phyloP scores from a whole-genome alignment of 2,888 invertebrate species.

The Nineta flava region DNA sequence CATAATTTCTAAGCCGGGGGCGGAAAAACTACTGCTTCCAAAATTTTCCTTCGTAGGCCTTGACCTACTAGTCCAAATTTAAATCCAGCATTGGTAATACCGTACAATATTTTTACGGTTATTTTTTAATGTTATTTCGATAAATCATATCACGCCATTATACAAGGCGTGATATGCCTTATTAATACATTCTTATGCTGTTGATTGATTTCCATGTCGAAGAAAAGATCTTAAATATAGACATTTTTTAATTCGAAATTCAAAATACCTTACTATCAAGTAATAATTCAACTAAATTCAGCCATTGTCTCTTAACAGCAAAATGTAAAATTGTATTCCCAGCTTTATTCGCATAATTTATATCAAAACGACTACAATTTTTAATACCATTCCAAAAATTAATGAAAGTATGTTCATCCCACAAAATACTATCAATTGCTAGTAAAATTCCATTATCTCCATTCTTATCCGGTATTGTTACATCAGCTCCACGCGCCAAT shows the following conservation, averaged over 20 bases:
- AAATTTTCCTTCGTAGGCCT: too few relatives aligned
- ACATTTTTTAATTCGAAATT: background rate
- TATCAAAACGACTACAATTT: constrained; percentile 17
- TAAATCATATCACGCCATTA: too few relatives aligned
- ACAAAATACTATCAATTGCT: constrained; percentile 23
- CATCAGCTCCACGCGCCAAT: constrained; percentile 24
- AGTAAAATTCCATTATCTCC: constrained; percentile 24
- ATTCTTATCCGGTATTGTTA: constrained; percentile 20
- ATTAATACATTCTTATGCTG: too few relatives aligned
- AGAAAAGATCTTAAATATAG: too few relatives aligned
- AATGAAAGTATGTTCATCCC: constrained; percentile 26
- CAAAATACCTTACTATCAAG: constrained; percentile 18
- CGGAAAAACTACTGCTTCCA: too few relatives aligned
- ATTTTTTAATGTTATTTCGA: too few relatives aligned
- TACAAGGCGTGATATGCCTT: too few relatives aligned
- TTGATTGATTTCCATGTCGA: too few relatives aligned
- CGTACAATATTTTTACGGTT: too few relatives aligned
- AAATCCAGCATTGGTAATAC: too few relatives aligned
- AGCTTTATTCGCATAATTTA: constrained; percentile 23
- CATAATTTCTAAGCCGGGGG: too few relatives aligned
- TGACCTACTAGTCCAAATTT: too few relatives aligned
- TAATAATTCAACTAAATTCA: constrained; percentile 20
- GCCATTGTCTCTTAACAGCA: constrained; percentile 26
- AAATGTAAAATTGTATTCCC: constrained; percentile 26
- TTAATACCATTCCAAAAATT: constrained; percentile 23